Evolutionary conservation across 2,888 invertebrate species (phyloP).

Genomic region (Erannis defoliaria): DNA sequence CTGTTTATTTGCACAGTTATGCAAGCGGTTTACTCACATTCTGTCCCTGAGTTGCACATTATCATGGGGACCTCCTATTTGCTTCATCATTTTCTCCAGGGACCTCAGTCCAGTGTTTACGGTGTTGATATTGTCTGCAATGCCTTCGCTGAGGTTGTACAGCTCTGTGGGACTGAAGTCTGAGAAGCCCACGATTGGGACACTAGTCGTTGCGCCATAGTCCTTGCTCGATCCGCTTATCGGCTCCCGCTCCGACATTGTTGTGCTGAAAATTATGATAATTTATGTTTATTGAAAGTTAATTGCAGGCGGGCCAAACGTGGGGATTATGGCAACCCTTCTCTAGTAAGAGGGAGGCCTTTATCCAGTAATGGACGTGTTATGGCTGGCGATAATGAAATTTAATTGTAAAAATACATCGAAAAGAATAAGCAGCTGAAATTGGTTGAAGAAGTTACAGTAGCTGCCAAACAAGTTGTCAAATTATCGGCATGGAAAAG

Average conservation of each 20-base stretch:
- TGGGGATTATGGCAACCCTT: too few relatives aligned
- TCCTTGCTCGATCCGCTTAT: conserved; percentile 74
- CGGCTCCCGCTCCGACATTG: conserved; percentile 77
- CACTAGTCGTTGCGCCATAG: conserved; percentile 79
- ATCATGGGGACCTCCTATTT: conserved; percentile 92
- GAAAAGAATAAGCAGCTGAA: too few relatives aligned
- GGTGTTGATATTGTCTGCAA: conserved; percentile 92
- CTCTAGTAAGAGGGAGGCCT: too few relatives aligned
- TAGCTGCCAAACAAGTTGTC: too few relatives aligned
- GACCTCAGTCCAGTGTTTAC: conserved; percentile 91
- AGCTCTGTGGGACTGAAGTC: conserved; percentile 92
- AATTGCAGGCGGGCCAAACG: neutral
- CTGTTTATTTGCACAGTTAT: neutral
- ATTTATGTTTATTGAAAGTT: neutral
- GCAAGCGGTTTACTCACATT: conserved; percentile 62
- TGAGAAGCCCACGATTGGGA: conserved; percentile 90
- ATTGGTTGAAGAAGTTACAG: too few relatives aligned
- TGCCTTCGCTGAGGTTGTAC: conserved; percentile 92
- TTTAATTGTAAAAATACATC: too few relatives aligned
- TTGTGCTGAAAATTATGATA: conserved; percentile 35
- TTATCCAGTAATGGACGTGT: too few relatives aligned
- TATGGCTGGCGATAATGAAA: too few relatives aligned
- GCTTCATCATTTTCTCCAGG: conserved; percentile 91
- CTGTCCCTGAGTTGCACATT: conserved; percentile 85
- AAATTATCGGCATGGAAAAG: too few relatives aligned